Percentiles rank a stretch among this genome's conserved stretches.
These are phyloP conservation scores for Hyalella azteca DNA, from an alignment of 2,888 invertebrate genomes.

Conservation along the genomic window DNA sequence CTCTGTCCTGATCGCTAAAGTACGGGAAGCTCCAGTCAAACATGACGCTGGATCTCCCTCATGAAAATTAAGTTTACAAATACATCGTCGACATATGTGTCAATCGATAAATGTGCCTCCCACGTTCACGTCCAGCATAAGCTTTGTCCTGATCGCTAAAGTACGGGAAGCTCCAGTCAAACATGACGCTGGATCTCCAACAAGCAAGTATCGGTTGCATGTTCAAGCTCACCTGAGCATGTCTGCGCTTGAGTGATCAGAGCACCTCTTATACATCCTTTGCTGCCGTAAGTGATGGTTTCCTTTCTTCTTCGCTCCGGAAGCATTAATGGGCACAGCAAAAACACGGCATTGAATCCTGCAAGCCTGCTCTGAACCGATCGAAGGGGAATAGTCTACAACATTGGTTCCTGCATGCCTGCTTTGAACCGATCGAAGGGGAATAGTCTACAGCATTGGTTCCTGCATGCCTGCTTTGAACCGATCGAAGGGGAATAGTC, in stretches of 20 bases:
- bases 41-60: background rate
- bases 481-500: background rate
- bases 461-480: background rate
- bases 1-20: too few relatives aligned
- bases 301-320: slow-evolving; percentile 34
- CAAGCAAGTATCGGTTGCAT: slow-evolving; percentile 27
- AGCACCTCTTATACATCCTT: slow-evolving; percentile 27
- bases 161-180: background rate
- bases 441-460: background rate
- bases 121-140: too few relatives aligned
- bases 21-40: background rate
- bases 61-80: too few relatives aligned
- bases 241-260: slow-evolving; percentile 18
- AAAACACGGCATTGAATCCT: slow-evolving; percentile 25
- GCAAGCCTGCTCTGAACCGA: slow-evolving; percentile 11
- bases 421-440: too few relatives aligned
- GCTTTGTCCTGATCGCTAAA: too few relatives aligned
- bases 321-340: slow-evolving; percentile 22
- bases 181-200: background rate
- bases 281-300: slow-evolving; percentile 25
- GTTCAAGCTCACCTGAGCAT: slow-evolving; percentile 15
- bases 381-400: background rate
- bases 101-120: too few relatives aligned
- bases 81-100: too few relatives aligned
- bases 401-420: background rate